phyloP scores from a whole-genome alignment of 2,113 vertebrate genomes.

The Parotia lawesii region DNA sequence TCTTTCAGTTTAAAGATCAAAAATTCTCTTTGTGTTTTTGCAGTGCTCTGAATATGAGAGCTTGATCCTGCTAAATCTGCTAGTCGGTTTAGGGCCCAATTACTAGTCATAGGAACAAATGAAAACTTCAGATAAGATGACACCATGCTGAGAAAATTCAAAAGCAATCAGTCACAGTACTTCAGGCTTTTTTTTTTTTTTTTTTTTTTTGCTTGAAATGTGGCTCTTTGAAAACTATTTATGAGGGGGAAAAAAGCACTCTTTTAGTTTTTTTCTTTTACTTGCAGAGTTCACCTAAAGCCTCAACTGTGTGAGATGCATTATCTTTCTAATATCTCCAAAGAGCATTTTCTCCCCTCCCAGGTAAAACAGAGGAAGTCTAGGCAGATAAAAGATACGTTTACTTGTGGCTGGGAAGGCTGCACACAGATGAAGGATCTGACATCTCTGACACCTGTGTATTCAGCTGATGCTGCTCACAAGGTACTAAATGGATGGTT shows the following conservation, averaged over 20 bases:
- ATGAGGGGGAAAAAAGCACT: fast-evolving
- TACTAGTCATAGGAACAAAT: neutral
- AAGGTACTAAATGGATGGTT: neutral
- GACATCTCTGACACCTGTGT: neutral
- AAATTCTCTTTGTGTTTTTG: neutral
- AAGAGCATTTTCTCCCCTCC: neutral
- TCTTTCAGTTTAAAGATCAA: slow-evolving; percentile 35
- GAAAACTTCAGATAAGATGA: slow-evolving; percentile 12
- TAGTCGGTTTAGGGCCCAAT: neutral
- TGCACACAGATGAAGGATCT: neutral
- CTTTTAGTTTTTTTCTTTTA: neutral
- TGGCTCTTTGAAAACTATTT: neutral
- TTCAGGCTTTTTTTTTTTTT: neutral
- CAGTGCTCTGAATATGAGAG: slow-evolving; percentile 8
- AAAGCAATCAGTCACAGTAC: slow-evolving; percentile 7
- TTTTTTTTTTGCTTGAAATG: neutral
- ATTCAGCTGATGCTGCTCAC: neutral
- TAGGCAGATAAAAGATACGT: neutral
- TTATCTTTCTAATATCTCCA: neutral
- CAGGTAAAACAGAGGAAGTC: neutral
- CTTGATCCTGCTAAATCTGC: slow-evolving; percentile 37
- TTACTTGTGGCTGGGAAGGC: neutral
- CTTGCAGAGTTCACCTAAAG: neutral
- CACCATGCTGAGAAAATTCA: slow-evolving; percentile 22
- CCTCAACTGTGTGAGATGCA: neutral